Conservation (phyloP, 2,888 invertebrate species). For the Drosophila subsilvestris region DNA sequence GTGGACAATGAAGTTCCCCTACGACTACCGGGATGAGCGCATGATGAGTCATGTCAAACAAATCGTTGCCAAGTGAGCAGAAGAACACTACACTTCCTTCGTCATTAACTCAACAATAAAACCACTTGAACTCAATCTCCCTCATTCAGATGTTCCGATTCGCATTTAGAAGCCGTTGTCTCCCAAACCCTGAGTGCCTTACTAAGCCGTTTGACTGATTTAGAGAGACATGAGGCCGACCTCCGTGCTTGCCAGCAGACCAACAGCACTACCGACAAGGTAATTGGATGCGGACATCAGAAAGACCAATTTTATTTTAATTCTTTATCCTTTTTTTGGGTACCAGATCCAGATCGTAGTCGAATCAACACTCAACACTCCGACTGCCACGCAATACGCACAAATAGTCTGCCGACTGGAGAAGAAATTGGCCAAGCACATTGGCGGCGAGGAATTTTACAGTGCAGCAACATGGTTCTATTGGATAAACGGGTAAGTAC, state of each 20-base stretch:
- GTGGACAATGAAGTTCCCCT: slow-evolving; percentile 84
- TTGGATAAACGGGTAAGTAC: slow-evolving; percentile 82
- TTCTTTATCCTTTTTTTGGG: slow-evolving; percentile 18
- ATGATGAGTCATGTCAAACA: slow-evolving; percentile 85
- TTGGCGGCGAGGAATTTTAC: slow-evolving; percentile 84
- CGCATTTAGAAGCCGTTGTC: slow-evolving; percentile 83
- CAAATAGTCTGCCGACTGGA: slow-evolving; percentile 84
- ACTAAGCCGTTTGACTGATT: slow-evolving; percentile 84
- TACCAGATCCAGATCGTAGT: slow-evolving; percentile 25
- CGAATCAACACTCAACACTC: slow-evolving; percentile 67
- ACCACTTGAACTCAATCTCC: slow-evolving; percentile 12
- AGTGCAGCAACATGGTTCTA: slow-evolving; percentile 83
- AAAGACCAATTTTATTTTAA: slow-evolving; percentile 6
- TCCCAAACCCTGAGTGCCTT: slow-evolving; percentile 85
- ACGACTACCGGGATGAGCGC: slow-evolving; percentile 84
- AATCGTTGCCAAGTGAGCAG: slow-evolving; percentile 83
- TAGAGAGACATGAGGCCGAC: slow-evolving; percentile 84
- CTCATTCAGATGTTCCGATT: slow-evolving; percentile 82
- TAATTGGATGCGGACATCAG: slow-evolving; percentile 46
- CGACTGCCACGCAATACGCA: slow-evolving; percentile 83
- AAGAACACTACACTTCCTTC: neutral
- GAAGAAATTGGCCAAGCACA: slow-evolving; percentile 84
- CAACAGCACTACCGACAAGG: slow-evolving; percentile 78
- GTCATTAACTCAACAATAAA: slow-evolving; percentile 11
- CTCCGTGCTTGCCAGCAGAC: slow-evolving; percentile 82